Percentiles rank a stretch among this genome's conserved stretches.
Conservation (phyloP, 2,888 invertebrate species). For the Neoscelio sp. region DNA sequence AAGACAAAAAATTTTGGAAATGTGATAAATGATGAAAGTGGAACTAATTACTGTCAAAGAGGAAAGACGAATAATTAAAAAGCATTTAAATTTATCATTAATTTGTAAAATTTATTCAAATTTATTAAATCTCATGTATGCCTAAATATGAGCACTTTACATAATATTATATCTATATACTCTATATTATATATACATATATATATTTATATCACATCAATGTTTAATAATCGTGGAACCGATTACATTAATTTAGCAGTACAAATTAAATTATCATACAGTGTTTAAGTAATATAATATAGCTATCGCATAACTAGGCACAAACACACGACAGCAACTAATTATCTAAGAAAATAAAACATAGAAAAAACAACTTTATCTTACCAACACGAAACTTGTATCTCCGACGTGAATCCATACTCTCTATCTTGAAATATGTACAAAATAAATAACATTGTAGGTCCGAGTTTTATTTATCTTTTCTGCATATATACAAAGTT, state of each 20-base stretch:
- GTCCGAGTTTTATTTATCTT: no score
- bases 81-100: slow-evolving; percentile 50
- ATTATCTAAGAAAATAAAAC: no score
- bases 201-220: slow-evolving; percentile 73
- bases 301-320: slow-evolving; percentile 78
- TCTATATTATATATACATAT: slow-evolving; percentile 78
- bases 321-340: no score
- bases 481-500: no score
- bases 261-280: slow-evolving; percentile 73
- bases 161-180: slow-evolving; percentile 72
- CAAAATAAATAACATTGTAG: no score
- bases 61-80: slow-evolving; percentile 26
- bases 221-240: slow-evolving; percentile 80
- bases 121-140: slow-evolving; percentile 83
- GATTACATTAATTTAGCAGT: slow-evolving; percentile 79
- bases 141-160: slow-evolving; percentile 83
- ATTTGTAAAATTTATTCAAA: slow-evolving; percentile 82
- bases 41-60: no score
- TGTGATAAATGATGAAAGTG: no score
- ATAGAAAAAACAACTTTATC: no score
- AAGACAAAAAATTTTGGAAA: no score
- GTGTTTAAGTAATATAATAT: slow-evolving; percentile 76
- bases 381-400: no score
- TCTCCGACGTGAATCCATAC: no score
- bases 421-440: no score